Conservation (phyloP, 2,888 invertebrate species). For the Leptinotarsa rubiginosa region DNA sequence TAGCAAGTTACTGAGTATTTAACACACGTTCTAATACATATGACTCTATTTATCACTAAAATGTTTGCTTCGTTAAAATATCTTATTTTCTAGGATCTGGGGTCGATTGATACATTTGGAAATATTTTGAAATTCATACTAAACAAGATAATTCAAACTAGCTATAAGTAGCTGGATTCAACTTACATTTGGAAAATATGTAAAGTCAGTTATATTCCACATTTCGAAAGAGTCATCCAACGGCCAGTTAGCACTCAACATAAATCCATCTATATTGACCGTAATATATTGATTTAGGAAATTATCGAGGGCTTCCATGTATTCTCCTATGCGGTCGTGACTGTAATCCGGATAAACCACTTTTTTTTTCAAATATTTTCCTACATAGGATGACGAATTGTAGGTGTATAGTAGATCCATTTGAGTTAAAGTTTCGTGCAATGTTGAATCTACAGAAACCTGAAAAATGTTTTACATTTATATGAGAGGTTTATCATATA, state of each 20-base stretch:
- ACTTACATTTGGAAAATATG: slow-evolving; percentile 70
- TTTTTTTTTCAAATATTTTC: slow-evolving; percentile 53
- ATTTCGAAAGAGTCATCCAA: slow-evolving; percentile 62
- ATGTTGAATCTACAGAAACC: slow-evolving; percentile 32
- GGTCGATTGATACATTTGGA: too few relatives aligned
- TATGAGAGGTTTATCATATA: too few relatives aligned
- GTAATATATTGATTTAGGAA: slow-evolving; percentile 44
- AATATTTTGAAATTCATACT: too few relatives aligned
- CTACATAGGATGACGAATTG: slow-evolving; percentile 50
- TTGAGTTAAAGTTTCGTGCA: slow-evolving; percentile 53
- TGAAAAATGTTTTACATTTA: slow-evolving; percentile 20
- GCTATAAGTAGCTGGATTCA: slow-evolving; percentile 23
- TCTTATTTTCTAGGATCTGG: too few relatives aligned
- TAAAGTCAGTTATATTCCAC: slow-evolving; percentile 61
- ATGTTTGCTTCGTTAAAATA: too few relatives aligned
- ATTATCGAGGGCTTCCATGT: slow-evolving; percentile 49
- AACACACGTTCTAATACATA: too few relatives aligned
- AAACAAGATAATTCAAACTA: background rate
- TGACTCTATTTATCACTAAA: too few relatives aligned
- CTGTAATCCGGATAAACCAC: slow-evolving; percentile 63
- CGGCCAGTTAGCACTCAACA: slow-evolving; percentile 72
- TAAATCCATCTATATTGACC: slow-evolving; percentile 64
- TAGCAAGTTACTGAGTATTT: too few relatives aligned
- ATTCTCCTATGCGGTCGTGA: slow-evolving; percentile 48
- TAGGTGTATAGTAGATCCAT: slow-evolving; percentile 55